Evolutionary conservation across 2,113 vertebrate genomes (phyloP).

Genomic region (Cairina moschata): DNA sequence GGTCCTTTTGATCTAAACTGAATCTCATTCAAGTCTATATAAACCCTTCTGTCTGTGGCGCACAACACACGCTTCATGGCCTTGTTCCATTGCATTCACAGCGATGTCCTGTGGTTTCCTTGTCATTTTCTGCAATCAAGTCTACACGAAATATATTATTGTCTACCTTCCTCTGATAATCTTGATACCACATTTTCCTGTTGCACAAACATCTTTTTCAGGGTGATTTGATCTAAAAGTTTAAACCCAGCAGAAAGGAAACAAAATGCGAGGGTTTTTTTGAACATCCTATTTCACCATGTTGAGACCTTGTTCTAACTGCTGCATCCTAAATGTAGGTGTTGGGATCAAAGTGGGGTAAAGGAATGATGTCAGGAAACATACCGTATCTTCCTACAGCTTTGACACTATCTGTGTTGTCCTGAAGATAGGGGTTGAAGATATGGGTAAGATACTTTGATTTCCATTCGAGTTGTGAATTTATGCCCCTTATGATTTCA

Average conservation of each 20-base stretch:
- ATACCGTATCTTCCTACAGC: not conserved
- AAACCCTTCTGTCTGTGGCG: not conserved
- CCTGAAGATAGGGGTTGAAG: not conserved
- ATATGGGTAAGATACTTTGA: not conserved
- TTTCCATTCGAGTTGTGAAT: not conserved
- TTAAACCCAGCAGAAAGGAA: slow-evolving; percentile 65
- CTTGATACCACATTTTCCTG: slow-evolving; percentile 81
- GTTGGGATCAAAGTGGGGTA: not conserved
- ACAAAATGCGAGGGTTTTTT: slow-evolving; percentile 42
- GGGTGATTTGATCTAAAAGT: slow-evolving; percentile 68
- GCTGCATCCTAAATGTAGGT: slow-evolving; percentile 55
- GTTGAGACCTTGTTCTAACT: slow-evolving; percentile 36
- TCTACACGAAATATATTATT: slow-evolving; percentile 66
- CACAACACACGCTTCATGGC: not conserved
- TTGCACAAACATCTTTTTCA: slow-evolving; percentile 76
- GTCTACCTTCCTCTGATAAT: slow-evolving; percentile 76
- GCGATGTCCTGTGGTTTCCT: slow-evolving; percentile 16
- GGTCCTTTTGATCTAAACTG: slow-evolving; percentile 38
- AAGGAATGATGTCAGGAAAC: not conserved
- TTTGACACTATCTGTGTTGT: not conserved
- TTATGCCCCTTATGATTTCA: not conserved
- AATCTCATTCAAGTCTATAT: slow-evolving; percentile 36
- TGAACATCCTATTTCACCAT: slow-evolving; percentile 28
- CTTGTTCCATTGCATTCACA: slow-evolving; percentile 35
- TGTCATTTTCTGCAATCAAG: slow-evolving; percentile 57